phyloP scores from a whole-genome alignment of 2,797 vertebrate species.

The Crenuchus spilurus region DNA sequence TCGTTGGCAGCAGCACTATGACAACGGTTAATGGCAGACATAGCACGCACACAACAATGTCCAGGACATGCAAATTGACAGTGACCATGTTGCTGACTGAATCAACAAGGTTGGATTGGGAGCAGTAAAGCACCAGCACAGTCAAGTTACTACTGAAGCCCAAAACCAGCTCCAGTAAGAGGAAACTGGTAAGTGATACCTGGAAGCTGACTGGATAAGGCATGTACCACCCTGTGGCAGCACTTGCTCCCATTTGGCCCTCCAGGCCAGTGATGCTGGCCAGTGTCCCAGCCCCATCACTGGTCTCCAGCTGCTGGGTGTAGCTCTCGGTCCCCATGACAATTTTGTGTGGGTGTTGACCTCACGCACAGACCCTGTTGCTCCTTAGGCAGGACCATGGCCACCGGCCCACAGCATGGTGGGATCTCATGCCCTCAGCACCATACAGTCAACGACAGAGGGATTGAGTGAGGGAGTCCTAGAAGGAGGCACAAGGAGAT shows the following conservation, averaged over 20 bases:
- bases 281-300: conserved; percentile 60
- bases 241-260: conserved; percentile 65
- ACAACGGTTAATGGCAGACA: conserved; percentile 97
- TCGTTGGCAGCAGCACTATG: conserved; percentile 91
- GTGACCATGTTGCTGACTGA: conserved; percentile 99
- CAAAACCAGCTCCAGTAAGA: conserved; percentile 96
- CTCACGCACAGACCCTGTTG: conserved; percentile 19
- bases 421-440: conserved; percentile 27
- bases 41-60: conserved; percentile 94
- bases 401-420: conserved; percentile 27
- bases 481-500: conserved; percentile 22
- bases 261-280: conserved; percentile 93
- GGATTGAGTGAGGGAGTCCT: conserved; percentile 11
- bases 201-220: conserved; percentile 92
- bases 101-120: conserved; percentile 99
- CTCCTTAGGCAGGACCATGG: conserved; percentile 41
- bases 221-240: conserved; percentile 68
- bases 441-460: conserved; percentile 24
- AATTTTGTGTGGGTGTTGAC: conserved; percentile 22
- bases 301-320: conserved; percentile 46
- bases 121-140: conserved; percentile 97
- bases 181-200: conserved; percentile 94
- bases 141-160: conserved; percentile 98
- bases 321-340: conserved; percentile 47
- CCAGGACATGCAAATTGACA: conserved; percentile 97